Percentiles rank a stretch among this genome's conserved stretches.
Evolutionary conservation across 2,113 vertebrate species (phyloP).

Genomic region (Phodopus roborovskii): DNA sequence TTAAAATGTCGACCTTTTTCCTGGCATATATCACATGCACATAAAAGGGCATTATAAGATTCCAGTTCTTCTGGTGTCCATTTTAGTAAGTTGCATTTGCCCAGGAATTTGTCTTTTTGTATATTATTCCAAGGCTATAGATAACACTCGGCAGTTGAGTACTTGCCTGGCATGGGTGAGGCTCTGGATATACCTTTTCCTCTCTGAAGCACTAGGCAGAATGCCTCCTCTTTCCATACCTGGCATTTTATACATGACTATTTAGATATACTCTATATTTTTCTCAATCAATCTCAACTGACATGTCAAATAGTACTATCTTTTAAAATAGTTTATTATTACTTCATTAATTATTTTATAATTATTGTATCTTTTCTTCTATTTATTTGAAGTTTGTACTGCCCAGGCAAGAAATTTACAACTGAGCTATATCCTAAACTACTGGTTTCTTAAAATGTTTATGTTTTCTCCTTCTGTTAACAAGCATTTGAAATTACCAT

Average conservation of each 20-base stretch:
- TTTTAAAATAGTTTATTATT: constrained; percentile 1
- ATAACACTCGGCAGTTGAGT: neutral
- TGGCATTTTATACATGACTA: no score
- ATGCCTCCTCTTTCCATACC: no score
- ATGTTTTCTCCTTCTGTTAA: neutral
- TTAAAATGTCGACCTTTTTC: neutral
- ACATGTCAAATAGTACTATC: neutral
- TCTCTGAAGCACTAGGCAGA: neutral
- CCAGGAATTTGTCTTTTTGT: neutral
- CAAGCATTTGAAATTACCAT: neutral
- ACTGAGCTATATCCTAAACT: neutral
- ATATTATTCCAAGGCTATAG: neutral
- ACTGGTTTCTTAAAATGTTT: neutral
- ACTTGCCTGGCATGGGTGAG: neutral
- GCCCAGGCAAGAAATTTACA: neutral
- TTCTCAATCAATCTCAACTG: neutral
- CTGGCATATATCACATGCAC: neutral
- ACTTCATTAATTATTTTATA: neutral
- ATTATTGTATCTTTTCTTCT: neutral
- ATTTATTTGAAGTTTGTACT: neutral
- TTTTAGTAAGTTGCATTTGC: neutral
- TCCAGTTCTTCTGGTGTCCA: neutral
- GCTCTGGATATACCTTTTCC: no score
- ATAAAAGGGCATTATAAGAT: neutral
- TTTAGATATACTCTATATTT: neutral